Percentiles rank a stretch among this genome's conserved stretches.
These are phyloP conservation scores for Prenolepis imparis DNA, from an alignment of 2,888 invertebrate species.

Conservation along the genomic window DNA sequence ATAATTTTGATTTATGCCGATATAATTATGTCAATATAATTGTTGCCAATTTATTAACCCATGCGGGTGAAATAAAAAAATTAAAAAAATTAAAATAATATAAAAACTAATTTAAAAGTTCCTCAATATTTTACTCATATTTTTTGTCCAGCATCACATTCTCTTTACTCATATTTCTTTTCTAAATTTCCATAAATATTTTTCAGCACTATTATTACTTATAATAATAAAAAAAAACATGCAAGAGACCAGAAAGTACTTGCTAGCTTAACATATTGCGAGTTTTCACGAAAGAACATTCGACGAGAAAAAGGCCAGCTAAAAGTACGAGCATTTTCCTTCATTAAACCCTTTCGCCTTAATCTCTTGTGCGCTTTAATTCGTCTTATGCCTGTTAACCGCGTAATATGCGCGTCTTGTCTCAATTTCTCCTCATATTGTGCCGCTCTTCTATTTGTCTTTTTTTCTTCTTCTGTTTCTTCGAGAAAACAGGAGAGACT, in stretches of 20 bases:
- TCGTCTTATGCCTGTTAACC: constrained; percentile 68
- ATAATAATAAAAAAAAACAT: background rate
- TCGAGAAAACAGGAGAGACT: constrained; percentile 21
- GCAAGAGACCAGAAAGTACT: background rate
- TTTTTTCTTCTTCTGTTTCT: constrained; percentile 19
- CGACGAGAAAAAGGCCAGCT: background rate
- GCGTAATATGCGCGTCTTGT: constrained; percentile 64
- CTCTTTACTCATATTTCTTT: no score
- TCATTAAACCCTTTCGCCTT: constrained; percentile 63
- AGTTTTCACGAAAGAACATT: background rate
- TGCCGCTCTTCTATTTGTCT: constrained; percentile 41
- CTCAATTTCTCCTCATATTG: constrained; percentile 58
- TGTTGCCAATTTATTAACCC: background rate
- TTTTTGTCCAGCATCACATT: background rate
- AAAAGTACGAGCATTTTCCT: constrained; percentile 53
- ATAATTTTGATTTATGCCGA: no score
- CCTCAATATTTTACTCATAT: background rate
- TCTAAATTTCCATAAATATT: background rate
- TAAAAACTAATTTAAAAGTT: background rate
- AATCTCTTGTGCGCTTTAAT: constrained; percentile 75
- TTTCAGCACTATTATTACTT: background rate
- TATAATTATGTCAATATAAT: no score
- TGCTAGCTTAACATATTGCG: background rate
- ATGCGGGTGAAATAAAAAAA: constrained; percentile 59
- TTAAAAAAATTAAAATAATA: constrained; percentile 45